A percentile compares a stretch with the other conserved stretches of the same genome.
Evolutionary conservation across 2,113 vertebrate genomes (phyloP).

Genomic region (Agelaius tricolor): DNA sequence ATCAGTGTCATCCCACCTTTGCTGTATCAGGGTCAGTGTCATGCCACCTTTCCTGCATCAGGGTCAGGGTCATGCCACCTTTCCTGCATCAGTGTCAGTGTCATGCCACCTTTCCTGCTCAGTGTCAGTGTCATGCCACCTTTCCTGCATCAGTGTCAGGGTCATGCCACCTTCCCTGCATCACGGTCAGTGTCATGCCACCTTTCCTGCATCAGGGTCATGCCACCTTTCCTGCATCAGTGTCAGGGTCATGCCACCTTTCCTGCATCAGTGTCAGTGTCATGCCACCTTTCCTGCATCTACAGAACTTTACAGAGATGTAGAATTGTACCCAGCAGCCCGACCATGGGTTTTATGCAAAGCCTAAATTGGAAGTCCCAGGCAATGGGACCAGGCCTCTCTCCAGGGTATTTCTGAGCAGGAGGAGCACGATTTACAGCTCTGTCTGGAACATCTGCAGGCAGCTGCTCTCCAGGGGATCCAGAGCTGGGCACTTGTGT

Average conservation of each 20-base stretch:
- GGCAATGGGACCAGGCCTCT: not conserved
- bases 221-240: no score
- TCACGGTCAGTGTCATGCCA: no score
- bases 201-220: no score
- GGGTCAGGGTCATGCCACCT: no score
- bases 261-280: not conserved
- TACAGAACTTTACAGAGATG: not conserved
- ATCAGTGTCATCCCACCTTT: not conserved
- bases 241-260: not conserved
- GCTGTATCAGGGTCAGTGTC: not conserved
- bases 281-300: not conserved
- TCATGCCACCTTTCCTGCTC: no score
- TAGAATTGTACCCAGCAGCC: not conserved
- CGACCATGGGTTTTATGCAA: not conserved
- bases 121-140: no score
- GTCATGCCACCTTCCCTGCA: no score
- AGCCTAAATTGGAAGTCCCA: not conserved
- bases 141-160: no score
- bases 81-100: no score
- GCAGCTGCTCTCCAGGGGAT: not conserved
- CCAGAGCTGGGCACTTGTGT: rapidly evolving
- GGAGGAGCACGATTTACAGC: not conserved
- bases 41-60: not conserved
- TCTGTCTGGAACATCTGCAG: not conserved
- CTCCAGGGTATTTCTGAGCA: not conserved